Base-by-base conservation (phyloP, 1,140 invertebrate genomes). In the Solenopsis fugax region DNA sequence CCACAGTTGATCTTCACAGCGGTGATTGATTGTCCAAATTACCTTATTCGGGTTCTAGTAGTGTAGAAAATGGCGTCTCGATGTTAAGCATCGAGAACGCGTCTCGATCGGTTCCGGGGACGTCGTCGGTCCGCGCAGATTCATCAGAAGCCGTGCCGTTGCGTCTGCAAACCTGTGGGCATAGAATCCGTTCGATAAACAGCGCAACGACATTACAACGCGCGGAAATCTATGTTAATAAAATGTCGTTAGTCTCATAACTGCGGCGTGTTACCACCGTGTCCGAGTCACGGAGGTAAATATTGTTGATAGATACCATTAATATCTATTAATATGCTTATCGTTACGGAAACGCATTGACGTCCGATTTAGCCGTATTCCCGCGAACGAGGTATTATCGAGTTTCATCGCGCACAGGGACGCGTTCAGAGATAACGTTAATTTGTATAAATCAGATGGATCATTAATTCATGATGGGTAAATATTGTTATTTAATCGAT, bases 21-120 rank as follows among this genome's bases (percentile, higher is more conserved):
- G 67, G 85, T 81, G 69, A 87, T 86, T 91, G 89, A 89, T 91
- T 91, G 89, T 91, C 89, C 89, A 71, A 50, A 60, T 73, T 91
- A 87, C 81, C 77, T 84, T 90, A 76, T 88, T 76, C 72, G 29
- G 41, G 80, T 50, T 72, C 13, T 21, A 21, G 71, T 85, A 67
- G 21, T 58, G 58, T 77, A 86, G 72, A 89, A 85, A 77, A 81
- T 54, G 65, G 67, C 21, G 29, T 29, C 48, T 24, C 56, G 78
- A 58, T 12, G 29, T 77, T 58, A 24, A 16, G 52, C 56, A 16
- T 45, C 78, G 41, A 75, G 71, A 58, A 69, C 45, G 80, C 56
- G 9, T 78, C 54, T 71, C 52, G 58, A 75, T 58, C 50, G 45
- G 56, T 65, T 80, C 62, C 10, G 56, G 72, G 62, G 73, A 76